phyloP scores from a whole-genome alignment of 1,140 invertebrate genomes.

The Diorhabda sublineata region DNA sequence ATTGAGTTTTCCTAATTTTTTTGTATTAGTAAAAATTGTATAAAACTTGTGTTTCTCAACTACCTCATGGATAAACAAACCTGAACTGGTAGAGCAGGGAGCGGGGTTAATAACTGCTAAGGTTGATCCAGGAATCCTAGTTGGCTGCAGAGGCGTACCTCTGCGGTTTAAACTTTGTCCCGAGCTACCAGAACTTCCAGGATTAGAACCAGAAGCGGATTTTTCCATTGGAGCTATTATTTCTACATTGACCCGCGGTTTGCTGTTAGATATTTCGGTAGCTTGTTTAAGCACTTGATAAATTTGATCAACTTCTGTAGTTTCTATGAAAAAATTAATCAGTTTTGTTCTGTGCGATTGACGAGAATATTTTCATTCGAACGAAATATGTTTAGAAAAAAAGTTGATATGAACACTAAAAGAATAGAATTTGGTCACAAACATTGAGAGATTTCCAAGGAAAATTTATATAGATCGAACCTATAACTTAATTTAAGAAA shows the following conservation, averaged over 20 bases:
- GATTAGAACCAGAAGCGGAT: conserved; percentile 48
- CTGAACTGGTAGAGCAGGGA: conserved; percentile 55
- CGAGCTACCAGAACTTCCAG: conserved; percentile 51
- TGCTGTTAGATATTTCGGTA: conserved; percentile 68
- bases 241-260: conserved; percentile 49
- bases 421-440: no score
- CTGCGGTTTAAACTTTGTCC: conserved; percentile 48
- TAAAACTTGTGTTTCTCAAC: no score
- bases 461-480: no score
- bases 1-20: no score
- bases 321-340: conserved; percentile 17
- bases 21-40: no score
- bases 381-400: no score
- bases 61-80: conserved; percentile 36
- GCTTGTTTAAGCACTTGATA: conserved; percentile 92
- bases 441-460: no score
- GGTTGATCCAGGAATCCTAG: conserved; percentile 47
- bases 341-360: no score
- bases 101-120: conserved; percentile 53
- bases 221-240: conserved; percentile 35
- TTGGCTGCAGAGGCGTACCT: conserved; percentile 22
- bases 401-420: no score
- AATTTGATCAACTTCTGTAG: conserved; percentile 67
- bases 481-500: no score
- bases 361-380: no score